phyloP scores from a whole-genome alignment of 1,140 invertebrate genomes.

The Eupeodes corollae region DNA sequence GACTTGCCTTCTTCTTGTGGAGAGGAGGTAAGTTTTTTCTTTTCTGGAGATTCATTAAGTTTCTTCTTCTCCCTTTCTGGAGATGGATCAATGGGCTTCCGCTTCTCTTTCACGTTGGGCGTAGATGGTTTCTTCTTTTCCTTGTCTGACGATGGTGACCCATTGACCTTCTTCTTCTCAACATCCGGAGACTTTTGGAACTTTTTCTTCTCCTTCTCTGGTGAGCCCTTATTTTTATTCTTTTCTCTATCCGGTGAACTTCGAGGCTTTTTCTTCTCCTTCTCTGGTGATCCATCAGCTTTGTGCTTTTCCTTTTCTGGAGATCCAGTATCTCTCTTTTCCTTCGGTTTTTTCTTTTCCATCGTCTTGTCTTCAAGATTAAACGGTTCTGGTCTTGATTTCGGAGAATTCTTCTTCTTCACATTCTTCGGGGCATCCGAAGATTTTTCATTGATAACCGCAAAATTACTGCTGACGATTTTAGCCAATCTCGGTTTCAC shows the following conservation, averaged over 20 bases:
- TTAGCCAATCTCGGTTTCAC: conserved; percentile 3
- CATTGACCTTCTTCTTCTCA: no score
- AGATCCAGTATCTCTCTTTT: background rate
- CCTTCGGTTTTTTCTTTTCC: conserved; percentile 10
- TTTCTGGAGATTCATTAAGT: background rate
- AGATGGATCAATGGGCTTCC: no score
- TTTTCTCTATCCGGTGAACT: no score
- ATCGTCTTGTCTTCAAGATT: conserved; percentile 27
- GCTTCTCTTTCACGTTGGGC: no score
- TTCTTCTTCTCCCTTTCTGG: no score
- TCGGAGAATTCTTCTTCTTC: conserved; percentile 8
- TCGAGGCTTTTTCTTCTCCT: no score
- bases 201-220: no score
- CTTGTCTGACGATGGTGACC: no score
- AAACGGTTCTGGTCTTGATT: conserved; percentile 21
- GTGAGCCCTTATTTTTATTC: no score
- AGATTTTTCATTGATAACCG: conserved; percentile 20
- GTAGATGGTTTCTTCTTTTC: no score
- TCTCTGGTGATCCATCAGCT: no score
- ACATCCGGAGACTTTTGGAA: no score
- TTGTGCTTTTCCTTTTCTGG: background rate
- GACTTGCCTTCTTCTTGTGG: conserved; percentile 8
- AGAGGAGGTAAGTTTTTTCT: background rate
- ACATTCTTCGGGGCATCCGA: conserved; percentile 11
- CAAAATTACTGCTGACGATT: conserved; percentile 26